phyloP scores from a whole-genome alignment of 1,140 invertebrate species.

The Caenorhabditis latens region DNA sequence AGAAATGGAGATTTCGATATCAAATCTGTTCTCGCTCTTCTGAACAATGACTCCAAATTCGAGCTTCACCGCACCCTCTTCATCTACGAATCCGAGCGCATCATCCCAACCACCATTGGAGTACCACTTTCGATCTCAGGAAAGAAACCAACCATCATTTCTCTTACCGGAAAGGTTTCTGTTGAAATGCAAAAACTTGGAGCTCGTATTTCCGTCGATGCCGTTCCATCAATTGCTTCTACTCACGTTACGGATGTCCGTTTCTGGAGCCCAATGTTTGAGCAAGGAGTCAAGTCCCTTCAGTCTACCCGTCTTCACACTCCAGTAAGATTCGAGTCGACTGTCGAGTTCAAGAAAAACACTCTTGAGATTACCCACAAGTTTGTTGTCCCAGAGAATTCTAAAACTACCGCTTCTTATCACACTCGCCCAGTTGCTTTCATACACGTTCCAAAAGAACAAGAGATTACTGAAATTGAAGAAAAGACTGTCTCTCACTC shows the following conservation, averaged over 20 bases:
- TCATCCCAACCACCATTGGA: slow-evolving; percentile 69
- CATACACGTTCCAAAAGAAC: slow-evolving; percentile 49
- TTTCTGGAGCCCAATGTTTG: slow-evolving; percentile 63
- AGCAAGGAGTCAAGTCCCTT: slow-evolving; percentile 64
- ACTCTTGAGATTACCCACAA: slow-evolving; percentile 42
- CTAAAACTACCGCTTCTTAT: slow-evolving; percentile 59
- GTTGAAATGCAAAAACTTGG: slow-evolving; percentile 45
- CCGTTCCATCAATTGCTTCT: slow-evolving; percentile 63
- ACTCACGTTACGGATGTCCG: slow-evolving; percentile 60
- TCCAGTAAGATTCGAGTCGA: slow-evolving; percentile 60
- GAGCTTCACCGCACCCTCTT: slow-evolving; percentile 48
- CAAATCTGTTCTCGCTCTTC: slow-evolving; percentile 28
- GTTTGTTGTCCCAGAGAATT: slow-evolving; percentile 46
- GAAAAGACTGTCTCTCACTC: slow-evolving; percentile 66
- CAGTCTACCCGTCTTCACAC: slow-evolving; percentile 57
- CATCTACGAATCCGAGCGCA: slow-evolving; percentile 57
- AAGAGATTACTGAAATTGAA: slow-evolving; percentile 60
- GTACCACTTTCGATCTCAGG: slow-evolving; percentile 64
- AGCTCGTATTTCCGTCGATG: slow-evolving; percentile 52
- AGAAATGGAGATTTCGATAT: slow-evolving; percentile 64
- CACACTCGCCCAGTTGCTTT: slow-evolving; percentile 65
- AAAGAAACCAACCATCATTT: slow-evolving; percentile 63
- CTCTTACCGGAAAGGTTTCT: slow-evolving; percentile 27
- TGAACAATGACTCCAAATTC: slow-evolving; percentile 52
- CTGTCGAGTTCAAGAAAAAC: slow-evolving; percentile 58